phyloP scores from a whole-genome alignment of 1,140 invertebrate genomes.

The Meloidogyne hapla region DNA sequence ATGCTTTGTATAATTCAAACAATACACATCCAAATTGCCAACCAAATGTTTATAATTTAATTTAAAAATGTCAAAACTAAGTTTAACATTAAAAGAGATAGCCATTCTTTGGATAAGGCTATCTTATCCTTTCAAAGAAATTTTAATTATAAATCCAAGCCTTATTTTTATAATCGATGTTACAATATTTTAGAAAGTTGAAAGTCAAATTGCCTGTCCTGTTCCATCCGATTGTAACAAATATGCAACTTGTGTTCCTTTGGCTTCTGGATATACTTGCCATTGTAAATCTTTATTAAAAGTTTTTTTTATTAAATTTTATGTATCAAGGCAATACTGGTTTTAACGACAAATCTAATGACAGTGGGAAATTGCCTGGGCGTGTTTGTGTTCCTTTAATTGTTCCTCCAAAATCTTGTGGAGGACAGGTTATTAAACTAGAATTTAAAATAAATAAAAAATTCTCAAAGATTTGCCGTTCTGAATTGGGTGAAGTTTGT shows the following conservation, averaged over 20 bases:
- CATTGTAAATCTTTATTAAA: background rate
- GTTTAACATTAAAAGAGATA: too few relatives aligned
- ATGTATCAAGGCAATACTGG: slow-evolving; percentile 17
- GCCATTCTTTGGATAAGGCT: too few relatives aligned
- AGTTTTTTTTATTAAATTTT: background rate
- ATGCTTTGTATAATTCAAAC: slow-evolving; percentile 58
- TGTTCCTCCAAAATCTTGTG: background rate
- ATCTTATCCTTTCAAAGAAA: too few relatives aligned
- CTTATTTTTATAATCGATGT: too few relatives aligned
- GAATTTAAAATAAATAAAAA: slow-evolving; percentile 47
- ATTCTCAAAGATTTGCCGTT: slow-evolving; percentile 48
- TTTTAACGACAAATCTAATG: slow-evolving; percentile 11
- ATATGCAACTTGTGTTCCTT: slow-evolving; percentile 7
- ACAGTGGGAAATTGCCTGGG: slow-evolving; percentile 12
- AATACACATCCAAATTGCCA: slow-evolving; percentile 50
- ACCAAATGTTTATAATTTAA: slow-evolving; percentile 6
- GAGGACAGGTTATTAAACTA: slow-evolving; percentile 54
- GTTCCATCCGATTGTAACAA: slow-evolving; percentile 21
- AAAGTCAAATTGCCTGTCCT: background rate
- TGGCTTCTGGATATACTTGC: slow-evolving; percentile 16
- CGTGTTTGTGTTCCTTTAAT: background rate
- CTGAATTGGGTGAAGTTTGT: slow-evolving; percentile 57
- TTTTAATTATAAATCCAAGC: too few relatives aligned
- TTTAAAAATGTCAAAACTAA: too few relatives aligned
- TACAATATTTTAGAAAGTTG: background rate